Evolutionary conservation across 1,140 invertebrate species (phyloP).

Genomic region (Lasaia peninsularis): DNA sequence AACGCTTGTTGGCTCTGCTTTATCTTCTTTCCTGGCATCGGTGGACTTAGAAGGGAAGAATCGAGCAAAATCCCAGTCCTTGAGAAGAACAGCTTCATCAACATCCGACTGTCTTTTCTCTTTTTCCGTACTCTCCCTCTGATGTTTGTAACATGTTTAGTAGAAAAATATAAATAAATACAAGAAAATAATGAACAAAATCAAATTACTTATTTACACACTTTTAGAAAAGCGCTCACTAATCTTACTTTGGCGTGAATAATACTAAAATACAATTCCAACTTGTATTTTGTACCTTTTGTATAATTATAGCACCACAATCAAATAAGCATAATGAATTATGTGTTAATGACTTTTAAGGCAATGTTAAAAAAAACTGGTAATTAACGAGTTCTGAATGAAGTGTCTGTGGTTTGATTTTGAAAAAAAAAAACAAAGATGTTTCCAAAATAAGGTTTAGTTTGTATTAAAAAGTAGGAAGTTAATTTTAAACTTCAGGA

Average conservation of each 20-base stretch:
- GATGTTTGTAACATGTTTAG: slow-evolving; percentile 61
- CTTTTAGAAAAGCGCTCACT: slow-evolving; percentile 47
- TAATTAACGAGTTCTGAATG: background rate
- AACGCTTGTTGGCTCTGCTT: slow-evolving; percentile 43
- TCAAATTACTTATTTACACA: slow-evolving; percentile 21
- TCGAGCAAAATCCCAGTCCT: slow-evolving; percentile 90
- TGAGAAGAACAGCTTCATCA: slow-evolving; percentile 85
- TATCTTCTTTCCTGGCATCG: slow-evolving; percentile 52
- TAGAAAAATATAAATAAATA: slow-evolving; percentile 67
- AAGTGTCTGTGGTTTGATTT: background rate
- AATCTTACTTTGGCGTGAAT: slow-evolving; percentile 72
- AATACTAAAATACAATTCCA: slow-evolving; percentile 19
- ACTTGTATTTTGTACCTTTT: background rate
- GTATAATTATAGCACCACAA: background rate
- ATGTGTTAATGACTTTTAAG: background rate
- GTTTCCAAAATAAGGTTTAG: no score
- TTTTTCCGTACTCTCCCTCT: slow-evolving; percentile 60
- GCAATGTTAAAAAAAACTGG: background rate
- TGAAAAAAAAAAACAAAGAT: no score
- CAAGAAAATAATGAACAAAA: slow-evolving; percentile 35
- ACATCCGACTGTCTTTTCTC: slow-evolving; percentile 76
- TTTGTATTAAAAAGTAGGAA: no score
- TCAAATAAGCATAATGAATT: background rate
- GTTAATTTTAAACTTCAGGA: no score
- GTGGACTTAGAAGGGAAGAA: slow-evolving; percentile 83